Percentiles rank a stretch among this genome's conserved stretches.
phyloP scores from a whole-genome alignment of 2,113 vertebrate genomes.

The Zosterops borbonicus region DNA sequence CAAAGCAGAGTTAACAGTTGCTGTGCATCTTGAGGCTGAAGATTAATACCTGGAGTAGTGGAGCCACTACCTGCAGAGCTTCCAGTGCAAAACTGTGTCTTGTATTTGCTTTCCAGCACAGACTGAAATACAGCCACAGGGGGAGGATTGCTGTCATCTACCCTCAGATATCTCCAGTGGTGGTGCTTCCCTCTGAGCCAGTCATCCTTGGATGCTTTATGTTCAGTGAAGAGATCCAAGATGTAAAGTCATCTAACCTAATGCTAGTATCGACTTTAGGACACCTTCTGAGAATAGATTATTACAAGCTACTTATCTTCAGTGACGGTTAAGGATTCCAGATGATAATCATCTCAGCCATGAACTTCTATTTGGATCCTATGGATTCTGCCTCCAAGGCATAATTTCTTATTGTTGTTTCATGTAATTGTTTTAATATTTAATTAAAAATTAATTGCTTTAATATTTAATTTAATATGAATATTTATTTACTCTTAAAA shows the following conservation, averaged over 20 bases:
- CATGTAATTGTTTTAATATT: background rate
- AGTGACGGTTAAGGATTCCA: background rate
- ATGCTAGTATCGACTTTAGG: background rate
- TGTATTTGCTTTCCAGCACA: background rate
- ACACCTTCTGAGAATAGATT: background rate
- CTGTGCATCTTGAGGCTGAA: background rate
- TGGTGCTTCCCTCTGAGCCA: background rate
- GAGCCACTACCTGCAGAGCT: background rate
- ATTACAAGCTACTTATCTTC: background rate
- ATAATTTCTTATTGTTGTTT: background rate
- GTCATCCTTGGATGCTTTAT: background rate
- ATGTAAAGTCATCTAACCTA: background rate
- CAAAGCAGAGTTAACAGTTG: background rate
- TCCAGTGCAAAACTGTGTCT: background rate
- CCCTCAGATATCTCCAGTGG: background rate
- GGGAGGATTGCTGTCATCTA: background rate
- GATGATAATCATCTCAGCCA: background rate
- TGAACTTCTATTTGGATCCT: background rate
- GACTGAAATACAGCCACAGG: fast-evolving
- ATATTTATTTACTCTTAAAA: background rate
- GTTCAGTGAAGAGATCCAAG: background rate
- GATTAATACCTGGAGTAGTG: background rate
- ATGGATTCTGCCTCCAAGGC: background rate
- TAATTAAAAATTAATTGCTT: background rate
- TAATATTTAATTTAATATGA: background rate